Base-by-base conservation (phyloP, 2,113 vertebrate species). In the Poecilia latipinna region DNA sequence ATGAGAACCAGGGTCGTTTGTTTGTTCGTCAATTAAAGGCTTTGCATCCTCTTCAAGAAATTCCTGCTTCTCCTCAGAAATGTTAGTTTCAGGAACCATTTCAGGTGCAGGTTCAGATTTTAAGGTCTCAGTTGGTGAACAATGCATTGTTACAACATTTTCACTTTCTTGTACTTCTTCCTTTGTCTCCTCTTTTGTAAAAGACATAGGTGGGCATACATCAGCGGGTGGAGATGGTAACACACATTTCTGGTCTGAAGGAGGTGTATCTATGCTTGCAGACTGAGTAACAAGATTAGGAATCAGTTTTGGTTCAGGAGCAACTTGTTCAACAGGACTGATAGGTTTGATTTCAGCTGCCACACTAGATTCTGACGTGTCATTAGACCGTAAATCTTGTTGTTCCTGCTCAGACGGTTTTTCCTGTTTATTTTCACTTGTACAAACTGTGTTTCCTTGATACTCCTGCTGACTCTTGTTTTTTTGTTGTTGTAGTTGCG, bases 401-500 rank as follows among this genome's bases (percentile, higher is more conserved):
- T 96, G 90, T 70, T 97, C 96, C 68, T 91, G 73, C 63, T 95
- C 95, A 1, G 83, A 69, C 54, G 70, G 76, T 68, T 91, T 95
- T 85, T 96, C 96, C 74, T 81, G 80, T 54, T 94, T 94, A 65
- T 54, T 87, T 11, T 86, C 90, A 72, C 75, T 65, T 33, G 90
- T 33, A 0, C 39, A 90, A 4, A 72, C 57, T 1, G 54, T 0
- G 2, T 87, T 96, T 70, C 89, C 96, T 61, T 61, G 96, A 75
- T 13, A 39, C 68, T 97, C 97, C 86, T 94, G 96, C 71, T 95
- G 96, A 62, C 95, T 95, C 91, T 93, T 95, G 44, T 95, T 96
- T 72, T 97, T 99, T 92, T 98, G 97, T 74, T 95, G 93, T 66
- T 98, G 97, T 91, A 97, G 76, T 82, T 90, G 88, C 51, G 87